A percentile compares a stretch with the other conserved stretches of the same genome.
These are phyloP conservation scores for Agrotis clavis DNA, from an alignment of 2,888 invertebrate genomes.

Conservation along the genomic window DNA sequence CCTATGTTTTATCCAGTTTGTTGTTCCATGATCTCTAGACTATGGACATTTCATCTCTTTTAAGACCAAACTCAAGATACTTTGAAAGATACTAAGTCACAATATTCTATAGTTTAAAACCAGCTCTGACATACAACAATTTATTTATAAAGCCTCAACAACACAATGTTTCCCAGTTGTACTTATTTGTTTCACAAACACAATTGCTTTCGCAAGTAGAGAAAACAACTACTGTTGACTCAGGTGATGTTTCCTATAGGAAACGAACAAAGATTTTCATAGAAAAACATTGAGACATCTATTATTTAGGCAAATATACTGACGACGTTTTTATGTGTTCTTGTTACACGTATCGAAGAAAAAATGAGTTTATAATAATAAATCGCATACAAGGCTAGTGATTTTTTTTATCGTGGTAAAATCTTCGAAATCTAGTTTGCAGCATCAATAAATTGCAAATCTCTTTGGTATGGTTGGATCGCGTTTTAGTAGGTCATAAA, in stretches of 20 bases:
- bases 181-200: conserved; percentile 65
- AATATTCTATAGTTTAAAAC: background rate
- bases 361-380: background rate
- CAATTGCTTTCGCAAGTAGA: conserved; percentile 50
- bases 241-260: conserved; percentile 62
- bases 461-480: too few relatives aligned
- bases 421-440: too few relatives aligned
- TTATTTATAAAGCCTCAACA: conserved; percentile 4
- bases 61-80: too few relatives aligned
- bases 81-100: too few relatives aligned
- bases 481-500: too few relatives aligned
- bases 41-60: too few relatives aligned
- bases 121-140: conserved; percentile 14
- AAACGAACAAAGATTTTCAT: conserved; percentile 34
- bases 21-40: too few relatives aligned
- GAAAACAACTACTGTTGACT: conserved; percentile 61
- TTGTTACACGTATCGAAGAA: conserved; percentile 10
- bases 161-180: conserved; percentile 25
- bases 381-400: background rate
- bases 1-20: too few relatives aligned
- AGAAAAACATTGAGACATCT: conserved; percentile 48
- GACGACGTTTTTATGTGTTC: conserved; percentile 42
- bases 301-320: conserved; percentile 57
- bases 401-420: too few relatives aligned
- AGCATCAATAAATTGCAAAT: too few relatives aligned